A percentile compares a stretch with the other conserved stretches of the same genome.
These are phyloP conservation scores for Archips xylosteana DNA, from an alignment of 2,888 invertebrate species.

Conservation along the genomic window DNA sequence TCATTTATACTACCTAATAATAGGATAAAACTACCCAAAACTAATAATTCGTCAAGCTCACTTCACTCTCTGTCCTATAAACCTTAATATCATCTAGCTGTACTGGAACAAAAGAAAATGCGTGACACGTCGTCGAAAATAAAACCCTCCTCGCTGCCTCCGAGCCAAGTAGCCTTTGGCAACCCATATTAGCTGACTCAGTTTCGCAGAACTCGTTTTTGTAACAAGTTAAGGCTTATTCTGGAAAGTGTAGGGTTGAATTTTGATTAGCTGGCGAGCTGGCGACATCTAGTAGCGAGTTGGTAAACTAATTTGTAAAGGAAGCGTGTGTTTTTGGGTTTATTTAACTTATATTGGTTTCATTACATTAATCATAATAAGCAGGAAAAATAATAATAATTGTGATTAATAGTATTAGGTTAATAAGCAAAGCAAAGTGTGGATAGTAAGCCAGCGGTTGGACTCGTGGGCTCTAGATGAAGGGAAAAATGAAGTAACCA, in stretches of 20 bases:
- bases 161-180: not conserved
- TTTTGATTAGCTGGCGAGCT: not conserved
- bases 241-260: slow-evolving; percentile 7
- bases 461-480: too few species aligned
- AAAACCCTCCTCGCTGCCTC: slow-evolving; percentile 47
- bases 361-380: too few species aligned
- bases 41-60: not conserved
- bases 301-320: not conserved
- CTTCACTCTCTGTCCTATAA: too few species aligned
- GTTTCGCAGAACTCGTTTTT: slow-evolving; percentile 6
- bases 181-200: slow-evolving; percentile 35
- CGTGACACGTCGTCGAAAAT: slow-evolving; percentile 51
- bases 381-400: too few species aligned
- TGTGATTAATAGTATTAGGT: too few species aligned
- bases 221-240: not conserved
- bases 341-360: too few species aligned
- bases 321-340: too few species aligned
- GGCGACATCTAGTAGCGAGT: not conserved
- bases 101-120: slow-evolving; percentile 48
- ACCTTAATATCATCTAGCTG: slow-evolving; percentile 44
- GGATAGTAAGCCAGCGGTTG: too few species aligned
- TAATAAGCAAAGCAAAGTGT: too few species aligned
- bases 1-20: too few species aligned
- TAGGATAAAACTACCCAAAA: not conserved
- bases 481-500: too few species aligned